Evolutionary conservation across 2,113 vertebrate genomes (phyloP).

Genomic region (Tympanuchus pallidicinctus): DNA sequence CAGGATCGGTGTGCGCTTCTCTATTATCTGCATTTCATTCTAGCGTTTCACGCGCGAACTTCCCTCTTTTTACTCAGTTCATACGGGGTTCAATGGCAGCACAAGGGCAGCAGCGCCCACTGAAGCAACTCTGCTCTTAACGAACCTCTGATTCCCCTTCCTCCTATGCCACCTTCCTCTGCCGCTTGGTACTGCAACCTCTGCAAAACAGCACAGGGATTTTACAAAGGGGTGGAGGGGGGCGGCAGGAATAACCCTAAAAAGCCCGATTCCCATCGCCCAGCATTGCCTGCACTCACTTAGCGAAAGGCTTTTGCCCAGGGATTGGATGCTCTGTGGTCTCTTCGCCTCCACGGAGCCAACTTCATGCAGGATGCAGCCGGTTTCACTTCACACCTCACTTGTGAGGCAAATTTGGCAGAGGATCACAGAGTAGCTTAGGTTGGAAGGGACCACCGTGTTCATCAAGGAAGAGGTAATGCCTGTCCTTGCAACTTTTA

Average conservation of each 20-base stretch:
- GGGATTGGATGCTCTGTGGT: background rate
- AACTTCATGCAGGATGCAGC: rapidly evolving
- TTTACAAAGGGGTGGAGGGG: background rate
- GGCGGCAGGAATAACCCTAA: background rate
- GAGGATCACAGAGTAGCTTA: background rate
- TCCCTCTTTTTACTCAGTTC: background rate
- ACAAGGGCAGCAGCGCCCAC: background rate
- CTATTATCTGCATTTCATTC: background rate
- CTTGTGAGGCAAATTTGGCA: background rate
- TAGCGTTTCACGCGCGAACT: background rate
- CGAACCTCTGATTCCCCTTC: background rate
- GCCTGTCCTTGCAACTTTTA: background rate
- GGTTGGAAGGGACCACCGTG: too few relatives aligned
- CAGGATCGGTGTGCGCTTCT: background rate
- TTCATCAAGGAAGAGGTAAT: background rate
- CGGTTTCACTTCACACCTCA: rapidly evolving
- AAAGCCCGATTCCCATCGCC: background rate
- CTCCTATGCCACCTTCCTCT: background rate
- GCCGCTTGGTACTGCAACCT: background rate
- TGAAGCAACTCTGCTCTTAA: background rate
- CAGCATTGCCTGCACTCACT: too few relatives aligned
- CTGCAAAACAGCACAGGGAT: background rate
- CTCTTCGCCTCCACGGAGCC: background rate
- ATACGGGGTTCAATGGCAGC: background rate
- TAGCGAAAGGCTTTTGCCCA: background rate